These are phyloP conservation scores for Mellivora capensis DNA, from an alignment of 2,113 vertebrate species.

Conservation along the genomic window DNA sequence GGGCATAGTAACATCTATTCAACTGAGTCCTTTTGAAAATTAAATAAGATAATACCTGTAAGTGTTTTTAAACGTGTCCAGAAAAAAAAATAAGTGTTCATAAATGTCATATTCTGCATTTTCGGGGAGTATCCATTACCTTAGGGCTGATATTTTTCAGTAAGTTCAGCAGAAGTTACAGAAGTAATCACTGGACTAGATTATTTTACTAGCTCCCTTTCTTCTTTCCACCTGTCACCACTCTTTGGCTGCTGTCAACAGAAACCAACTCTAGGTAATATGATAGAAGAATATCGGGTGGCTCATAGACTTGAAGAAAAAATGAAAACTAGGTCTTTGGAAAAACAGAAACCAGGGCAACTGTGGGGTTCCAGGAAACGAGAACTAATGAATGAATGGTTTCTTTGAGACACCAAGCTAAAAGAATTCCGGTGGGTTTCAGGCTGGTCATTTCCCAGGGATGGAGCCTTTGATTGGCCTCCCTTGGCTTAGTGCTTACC, in stretches of 20 bases:
- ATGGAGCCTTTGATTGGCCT: background rate
- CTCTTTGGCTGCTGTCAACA: background rate
- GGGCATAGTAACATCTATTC: background rate
- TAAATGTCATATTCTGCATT: background rate
- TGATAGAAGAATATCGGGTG: background rate
- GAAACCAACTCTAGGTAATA: background rate
- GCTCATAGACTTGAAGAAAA: background rate
- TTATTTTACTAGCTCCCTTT: background rate
- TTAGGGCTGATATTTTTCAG: background rate
- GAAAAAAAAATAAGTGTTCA: background rate
- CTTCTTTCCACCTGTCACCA: background rate
- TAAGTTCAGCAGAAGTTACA: background rate
- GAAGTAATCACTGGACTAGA: background rate
- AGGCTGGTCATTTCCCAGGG: background rate
- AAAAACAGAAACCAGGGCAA: background rate
- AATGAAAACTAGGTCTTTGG: background rate
- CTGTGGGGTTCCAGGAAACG: background rate
- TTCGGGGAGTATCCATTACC: background rate
- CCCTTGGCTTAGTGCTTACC: background rate
- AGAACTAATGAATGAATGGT: background rate
- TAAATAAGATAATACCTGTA: background rate
- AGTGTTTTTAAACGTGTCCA: background rate
- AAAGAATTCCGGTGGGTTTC: background rate
- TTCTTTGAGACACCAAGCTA: background rate
- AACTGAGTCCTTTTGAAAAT: background rate